Conservation (phyloP, 2,888 invertebrate genomes). For the Poecilobothrus nobilitatus region DNA sequence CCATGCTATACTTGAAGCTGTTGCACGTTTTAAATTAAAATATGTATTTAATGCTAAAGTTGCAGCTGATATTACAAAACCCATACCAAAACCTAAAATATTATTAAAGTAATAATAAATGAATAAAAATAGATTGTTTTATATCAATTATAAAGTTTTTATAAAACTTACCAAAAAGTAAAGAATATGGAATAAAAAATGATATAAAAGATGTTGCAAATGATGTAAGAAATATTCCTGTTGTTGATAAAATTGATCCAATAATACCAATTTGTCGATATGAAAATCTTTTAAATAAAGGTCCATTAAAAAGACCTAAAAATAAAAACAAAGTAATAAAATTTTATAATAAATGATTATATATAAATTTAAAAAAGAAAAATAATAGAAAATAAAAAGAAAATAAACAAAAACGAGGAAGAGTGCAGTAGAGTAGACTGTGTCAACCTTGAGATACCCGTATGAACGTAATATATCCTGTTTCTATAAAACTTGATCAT, state of each 20-base stretch:
- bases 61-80: constrained; percentile 54
- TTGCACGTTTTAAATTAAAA: constrained; percentile 54
- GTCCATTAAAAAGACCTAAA: constrained; percentile 50
- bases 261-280: constrained; percentile 55
- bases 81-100: constrained; percentile 42
- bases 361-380: no score
- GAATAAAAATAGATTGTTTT: background rate
- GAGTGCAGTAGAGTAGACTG: no score
- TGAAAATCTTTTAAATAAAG: constrained; percentile 53
- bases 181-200: constrained; percentile 53
- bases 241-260: constrained; percentile 49
- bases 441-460: no score
- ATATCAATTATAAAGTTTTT: background rate
- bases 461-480: no score
- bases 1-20: constrained; percentile 59
- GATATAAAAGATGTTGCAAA: constrained; percentile 52
- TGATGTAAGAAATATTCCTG: constrained; percentile 50
- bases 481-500: no score
- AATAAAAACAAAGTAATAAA: background rate
- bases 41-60: constrained; percentile 59
- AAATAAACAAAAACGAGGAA: no score
- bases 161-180: constrained; percentile 51
- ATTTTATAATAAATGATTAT: background rate
- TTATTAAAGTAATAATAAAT: background rate
- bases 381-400: no score